Evolutionary conservation across 2,888 invertebrate species (phyloP).

Genomic region (Electrophaes corylata): DNA sequence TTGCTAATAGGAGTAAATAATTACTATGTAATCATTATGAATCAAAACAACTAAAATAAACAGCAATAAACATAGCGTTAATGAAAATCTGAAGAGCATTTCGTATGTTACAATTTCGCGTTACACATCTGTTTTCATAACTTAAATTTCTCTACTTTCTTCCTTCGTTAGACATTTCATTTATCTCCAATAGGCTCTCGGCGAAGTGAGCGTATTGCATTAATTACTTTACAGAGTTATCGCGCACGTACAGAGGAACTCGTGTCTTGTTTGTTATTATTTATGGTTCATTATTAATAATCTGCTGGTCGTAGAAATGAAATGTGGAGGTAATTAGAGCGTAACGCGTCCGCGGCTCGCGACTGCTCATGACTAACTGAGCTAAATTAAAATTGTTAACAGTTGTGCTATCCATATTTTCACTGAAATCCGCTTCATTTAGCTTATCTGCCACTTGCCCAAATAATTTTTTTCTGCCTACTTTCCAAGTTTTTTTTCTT

Average conservation of each 20-base stretch:
- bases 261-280: constrained; percentile 58
- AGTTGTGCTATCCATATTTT: constrained; percentile 57
- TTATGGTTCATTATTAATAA: constrained; percentile 61
- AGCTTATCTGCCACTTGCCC: constrained; percentile 1
- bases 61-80: not conserved
- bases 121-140: constrained; percentile 45
- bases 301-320: constrained; percentile 69
- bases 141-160: constrained; percentile 75
- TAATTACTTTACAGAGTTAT: constrained; percentile 64
- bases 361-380: constrained; percentile 71
- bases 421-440: constrained; percentile 41
- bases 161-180: constrained; percentile 67
- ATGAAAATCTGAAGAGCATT: constrained; percentile 9
- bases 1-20: too few species aligned
- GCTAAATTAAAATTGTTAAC: constrained; percentile 75
- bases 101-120: constrained; percentile 21
- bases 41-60: not conserved
- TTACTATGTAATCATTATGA: not conserved
- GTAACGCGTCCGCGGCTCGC: constrained; percentile 65
- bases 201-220: constrained; percentile 63
- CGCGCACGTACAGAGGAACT: constrained; percentile 51
- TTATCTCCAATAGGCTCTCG: constrained; percentile 66
- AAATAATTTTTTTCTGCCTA: not conserved
- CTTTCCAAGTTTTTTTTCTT: not conserved
- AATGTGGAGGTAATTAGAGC: constrained; percentile 77